Percentiles rank a stretch among this genome's conserved stretches.
phyloP scores from a whole-genome alignment of 2,888 invertebrate species.

The Cecidostiba fungosa region DNA sequence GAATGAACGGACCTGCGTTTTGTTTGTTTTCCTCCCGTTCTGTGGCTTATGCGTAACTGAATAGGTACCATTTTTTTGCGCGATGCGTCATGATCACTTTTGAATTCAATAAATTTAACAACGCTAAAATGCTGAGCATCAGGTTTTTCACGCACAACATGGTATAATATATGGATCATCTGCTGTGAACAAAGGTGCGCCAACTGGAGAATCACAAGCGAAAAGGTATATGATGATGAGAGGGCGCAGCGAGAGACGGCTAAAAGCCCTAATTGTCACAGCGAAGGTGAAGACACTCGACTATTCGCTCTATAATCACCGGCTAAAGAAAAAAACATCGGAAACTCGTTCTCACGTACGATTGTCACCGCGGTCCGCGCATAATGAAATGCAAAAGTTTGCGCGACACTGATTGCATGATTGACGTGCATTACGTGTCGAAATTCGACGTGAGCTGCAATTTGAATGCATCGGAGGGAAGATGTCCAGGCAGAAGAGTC shows the following conservation, averaged over 20 bases:
- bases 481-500: constrained; percentile 24
- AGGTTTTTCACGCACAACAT: too few relatives aligned
- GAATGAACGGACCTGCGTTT: not conserved
- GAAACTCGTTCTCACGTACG: constrained; percentile 7
- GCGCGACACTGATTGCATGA: constrained; percentile 60
- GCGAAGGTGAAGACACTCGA: not conserved
- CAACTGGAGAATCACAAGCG: not conserved
- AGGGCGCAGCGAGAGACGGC: not conserved
- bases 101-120: too few relatives aligned
- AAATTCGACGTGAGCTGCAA: constrained; percentile 63
- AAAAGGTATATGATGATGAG: constrained; percentile 16
- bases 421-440: constrained; percentile 61
- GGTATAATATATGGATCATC: too few relatives aligned
- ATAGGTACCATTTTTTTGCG: not conserved
- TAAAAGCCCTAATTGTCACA: constrained; percentile 24
- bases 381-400: constrained; percentile 65
- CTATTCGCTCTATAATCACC: constrained; percentile 41
- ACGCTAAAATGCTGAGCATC: too few relatives aligned
- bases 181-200: not conserved
- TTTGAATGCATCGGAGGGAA: constrained; percentile 63
- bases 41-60: not conserved
- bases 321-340: not conserved
- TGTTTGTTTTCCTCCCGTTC: not conserved
- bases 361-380: not conserved
- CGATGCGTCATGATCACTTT: too few relatives aligned